These are phyloP conservation scores for Hippocampus comes DNA, from an alignment of 2,113 vertebrate species.

Conservation along the genomic window DNA sequence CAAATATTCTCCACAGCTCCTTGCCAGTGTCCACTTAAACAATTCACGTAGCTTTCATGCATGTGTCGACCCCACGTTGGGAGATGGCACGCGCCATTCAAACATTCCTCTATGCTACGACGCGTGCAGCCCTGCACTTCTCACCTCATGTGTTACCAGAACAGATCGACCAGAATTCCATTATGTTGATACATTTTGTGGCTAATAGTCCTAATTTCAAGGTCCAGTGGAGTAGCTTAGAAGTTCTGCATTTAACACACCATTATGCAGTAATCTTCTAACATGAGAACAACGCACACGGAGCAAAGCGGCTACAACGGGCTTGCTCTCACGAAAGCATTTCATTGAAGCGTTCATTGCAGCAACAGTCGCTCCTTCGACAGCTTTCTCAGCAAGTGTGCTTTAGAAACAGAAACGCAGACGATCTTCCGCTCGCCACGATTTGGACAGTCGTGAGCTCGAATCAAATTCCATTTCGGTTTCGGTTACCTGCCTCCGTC, in stretches of 20 bases:
- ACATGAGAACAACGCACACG: conserved; percentile 29
- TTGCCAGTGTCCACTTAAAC: too few species aligned
- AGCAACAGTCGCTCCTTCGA: conserved; percentile 33
- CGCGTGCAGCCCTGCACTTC: too few species aligned
- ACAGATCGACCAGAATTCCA: conserved; percentile 27
- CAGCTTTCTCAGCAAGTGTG: conserved; percentile 29
- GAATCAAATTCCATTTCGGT: conserved; percentile 8
- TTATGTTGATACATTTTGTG: conserved; percentile 38
- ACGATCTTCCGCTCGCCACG: conserved; percentile 6
- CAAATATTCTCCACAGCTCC: too few species aligned
- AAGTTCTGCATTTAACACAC: conserved; percentile 27
- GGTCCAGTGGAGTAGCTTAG: conserved; percentile 45
- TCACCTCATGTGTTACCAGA: too few species aligned
- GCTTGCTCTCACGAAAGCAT: conserved; percentile 46
- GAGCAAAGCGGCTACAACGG: conserved; percentile 29
- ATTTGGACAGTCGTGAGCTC: conserved; percentile 16
- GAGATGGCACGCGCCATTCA: too few species aligned
- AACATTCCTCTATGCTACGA: too few species aligned
- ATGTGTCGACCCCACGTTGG: too few species aligned
- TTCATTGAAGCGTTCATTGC: conserved; percentile 29
- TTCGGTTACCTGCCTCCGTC: conserved; percentile 22
- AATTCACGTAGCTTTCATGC: too few species aligned
- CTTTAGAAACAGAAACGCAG: not conserved
- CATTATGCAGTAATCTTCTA: conserved; percentile 49
- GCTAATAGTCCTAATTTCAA: conserved; percentile 43